phyloP scores from a whole-genome alignment of 2,888 invertebrate genomes.

The Geophilus truncorum region DNA sequence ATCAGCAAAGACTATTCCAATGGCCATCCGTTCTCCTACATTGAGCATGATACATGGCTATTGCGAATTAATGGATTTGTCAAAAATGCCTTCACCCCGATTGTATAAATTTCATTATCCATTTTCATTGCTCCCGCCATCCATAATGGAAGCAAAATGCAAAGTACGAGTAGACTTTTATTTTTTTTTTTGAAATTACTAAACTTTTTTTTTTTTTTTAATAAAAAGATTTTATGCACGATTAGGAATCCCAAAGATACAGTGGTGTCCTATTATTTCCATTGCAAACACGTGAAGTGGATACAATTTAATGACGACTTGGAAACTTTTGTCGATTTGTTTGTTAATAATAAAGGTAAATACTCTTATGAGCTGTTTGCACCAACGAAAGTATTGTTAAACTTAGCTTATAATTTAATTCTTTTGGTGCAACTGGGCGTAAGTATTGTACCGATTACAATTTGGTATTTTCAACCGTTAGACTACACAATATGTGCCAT shows the following conservation, averaged over 20 bases:
- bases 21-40: conserved; percentile 66
- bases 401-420: no score
- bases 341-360: conserved; percentile 43
- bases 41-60: conserved; percentile 56
- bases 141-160: conserved; percentile 25
- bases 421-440: no score
- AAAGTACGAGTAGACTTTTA: conserved; percentile 48
- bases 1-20: conserved; percentile 59
- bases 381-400: no score
- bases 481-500: no score
- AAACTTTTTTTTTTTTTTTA: conserved; percentile 44
- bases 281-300: conserved; percentile 41
- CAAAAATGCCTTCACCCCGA: background rate
- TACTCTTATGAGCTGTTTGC: no score
- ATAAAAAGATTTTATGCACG: conserved; percentile 47
- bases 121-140: conserved; percentile 28
- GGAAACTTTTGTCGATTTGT: conserved; percentile 42
- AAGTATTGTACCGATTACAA: no score
- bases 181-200: conserved; percentile 29
- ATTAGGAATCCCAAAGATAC: conserved; percentile 50
- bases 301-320: conserved; percentile 43
- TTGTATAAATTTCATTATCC: conserved; percentile 30
- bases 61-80: background rate
- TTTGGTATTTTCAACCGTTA: no score
- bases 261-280: conserved; percentile 48